Evolutionary conservation across 2,113 vertebrate genomes (phyloP).

Genomic region (Paralichthys olivaceus): DNA sequence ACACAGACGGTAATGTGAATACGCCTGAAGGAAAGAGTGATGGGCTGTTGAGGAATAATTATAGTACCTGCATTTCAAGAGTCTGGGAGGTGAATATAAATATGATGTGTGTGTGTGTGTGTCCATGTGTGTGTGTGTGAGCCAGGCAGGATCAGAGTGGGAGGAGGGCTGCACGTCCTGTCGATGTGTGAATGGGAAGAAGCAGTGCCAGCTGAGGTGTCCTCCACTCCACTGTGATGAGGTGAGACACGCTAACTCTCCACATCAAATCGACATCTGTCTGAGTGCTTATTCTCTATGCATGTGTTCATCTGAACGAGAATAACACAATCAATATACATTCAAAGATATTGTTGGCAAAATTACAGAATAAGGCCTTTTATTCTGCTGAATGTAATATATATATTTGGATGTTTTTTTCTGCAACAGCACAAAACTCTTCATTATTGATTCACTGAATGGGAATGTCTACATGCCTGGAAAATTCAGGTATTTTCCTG

Average conservation of each 20-base stretch:
- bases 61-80: constrained; percentile 1
- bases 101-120: constrained; percentile 26
- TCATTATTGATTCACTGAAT: too few species aligned
- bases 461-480: too few species aligned
- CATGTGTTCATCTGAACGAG: background rate
- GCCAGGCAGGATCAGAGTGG: constrained; percentile 77
- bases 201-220: constrained; percentile 67
- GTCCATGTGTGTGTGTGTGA: constrained; percentile 47
- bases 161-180: constrained; percentile 72
- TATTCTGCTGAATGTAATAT: background rate
- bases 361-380: background rate
- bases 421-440: background rate
- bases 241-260: constrained; percentile 56
- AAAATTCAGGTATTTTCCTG: background rate
- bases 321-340: too few species aligned
- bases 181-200: constrained; percentile 74
- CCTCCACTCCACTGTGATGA: constrained; percentile 66
- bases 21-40: constrained; percentile 16
- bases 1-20: constrained; percentile 1
- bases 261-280: background rate
- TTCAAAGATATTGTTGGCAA: background rate
- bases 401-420: background rate
- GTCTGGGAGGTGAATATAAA: background rate
- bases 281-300: background rate
- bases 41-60: constrained; percentile 1